Evolutionary conservation across 2,888 invertebrate species (phyloP), one percentile per base, ranked within the genome.

Genomic region (Rhogogaster chlorosoma): DNA sequence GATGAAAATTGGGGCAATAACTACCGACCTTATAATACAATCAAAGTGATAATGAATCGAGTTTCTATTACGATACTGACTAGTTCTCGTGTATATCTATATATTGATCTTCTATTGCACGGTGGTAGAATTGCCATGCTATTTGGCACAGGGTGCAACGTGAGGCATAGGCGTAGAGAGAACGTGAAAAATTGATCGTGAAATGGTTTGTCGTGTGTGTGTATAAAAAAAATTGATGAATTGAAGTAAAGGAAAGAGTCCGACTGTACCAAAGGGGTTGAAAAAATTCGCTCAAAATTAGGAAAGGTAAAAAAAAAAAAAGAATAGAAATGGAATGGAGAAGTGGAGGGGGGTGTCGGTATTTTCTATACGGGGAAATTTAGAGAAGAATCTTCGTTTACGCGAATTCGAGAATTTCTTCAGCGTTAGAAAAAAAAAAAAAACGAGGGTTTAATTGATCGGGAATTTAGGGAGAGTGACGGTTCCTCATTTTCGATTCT

Each of bases 81-180:
- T 86, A n/a, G n/a, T n/a, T n/a, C n/a, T 87, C 83, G 86, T 83
- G 84, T 87, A 85, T 87, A 85, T 86, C 85, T 73, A 83, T 84
- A 86, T 87, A 88, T 90, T 86, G 88, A 90, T 89, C 88, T 88
- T 84, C 61, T 86, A 83, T 84, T 86, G 88, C 88, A 29, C 18
- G 32, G 32, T 5, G 18, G 67, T 29, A 45, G 36, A 70, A 70
- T n/a, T 70, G 70, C 18, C 83, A 49, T 57, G 29, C 38, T 49
- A 29, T 89, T 90, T 89, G 85, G 87, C 86, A 86, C 86, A 87
- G 88, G 87, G 84, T 87, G 86, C 87, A 85, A 70, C 45, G 64
- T 83, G 80, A 86, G 73, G 73, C 89, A 88, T 89, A 87, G 87
- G 87, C 87, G 38, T 77, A 77, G 77, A 53, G 2, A 53, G 53